These are phyloP conservation scores for Geodia barretti DNA, from an alignment of 37 sponge, comb jelly and placozoan genomes.

Conservation along the genomic window DNA sequence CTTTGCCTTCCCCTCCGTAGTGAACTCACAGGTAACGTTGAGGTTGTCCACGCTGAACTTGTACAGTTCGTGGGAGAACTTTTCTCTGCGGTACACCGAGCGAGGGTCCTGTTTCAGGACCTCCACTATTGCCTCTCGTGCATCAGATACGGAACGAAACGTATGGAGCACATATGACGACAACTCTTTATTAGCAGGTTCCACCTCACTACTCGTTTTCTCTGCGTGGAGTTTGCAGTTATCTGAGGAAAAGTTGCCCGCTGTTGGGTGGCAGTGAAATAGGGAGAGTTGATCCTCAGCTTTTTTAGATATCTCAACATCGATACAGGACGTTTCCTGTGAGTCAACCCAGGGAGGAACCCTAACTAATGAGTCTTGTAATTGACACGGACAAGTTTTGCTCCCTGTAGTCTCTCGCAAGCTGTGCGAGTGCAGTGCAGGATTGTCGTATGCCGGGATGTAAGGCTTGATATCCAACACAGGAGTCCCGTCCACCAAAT, in stretches of 20 bases:
- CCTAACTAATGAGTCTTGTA: too few relatives aligned
- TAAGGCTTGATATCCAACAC: conserved; percentile 62
- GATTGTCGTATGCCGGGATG: conserved; percentile 53
- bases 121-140: not conserved
- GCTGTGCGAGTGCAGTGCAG: not conserved
- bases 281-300: conserved; percentile 13
- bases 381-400: too few relatives aligned
- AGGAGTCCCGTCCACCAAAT: conserved; percentile 59
- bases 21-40: conserved; percentile 21
- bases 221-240: not conserved
- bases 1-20: not conserved
- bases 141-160: not conserved
- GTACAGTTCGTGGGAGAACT: conserved; percentile 19
- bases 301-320: conserved; percentile 7
- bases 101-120: conserved; percentile 24
- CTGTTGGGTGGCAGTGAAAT: not conserved
- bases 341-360: conserved; percentile 9
- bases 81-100: conserved; percentile 23
- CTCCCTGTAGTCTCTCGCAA: not conserved
- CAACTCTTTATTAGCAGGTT: not conserved
- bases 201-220: not conserved
- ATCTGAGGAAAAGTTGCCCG: not conserved
- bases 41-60: conserved; percentile 28
- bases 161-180: not conserved
- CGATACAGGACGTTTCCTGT: not conserved